phyloP scores from a whole-genome alignment of 2,797 vertebrate genomes.

The Xenopus petersii region DNA sequence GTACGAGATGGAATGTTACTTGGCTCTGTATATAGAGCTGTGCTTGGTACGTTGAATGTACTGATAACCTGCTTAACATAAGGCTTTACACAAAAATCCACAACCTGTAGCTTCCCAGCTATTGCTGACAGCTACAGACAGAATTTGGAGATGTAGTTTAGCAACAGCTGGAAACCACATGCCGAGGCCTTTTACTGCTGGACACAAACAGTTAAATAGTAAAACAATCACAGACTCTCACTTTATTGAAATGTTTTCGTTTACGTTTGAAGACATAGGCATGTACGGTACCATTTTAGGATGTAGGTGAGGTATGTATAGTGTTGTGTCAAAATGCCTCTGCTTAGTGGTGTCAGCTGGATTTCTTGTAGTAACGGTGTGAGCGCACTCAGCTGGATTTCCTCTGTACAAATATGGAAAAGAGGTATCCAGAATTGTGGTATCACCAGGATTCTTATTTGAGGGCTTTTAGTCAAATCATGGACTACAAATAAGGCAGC shows the following conservation, averaged over 20 bases:
- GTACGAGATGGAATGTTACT: slow-evolving; percentile 30
- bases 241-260: neutral
- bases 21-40: slow-evolving; percentile 24
- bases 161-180: too few relatives aligned
- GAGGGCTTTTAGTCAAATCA: too few relatives aligned
- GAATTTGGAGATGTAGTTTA: neutral
- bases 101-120: neutral
- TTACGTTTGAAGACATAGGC: neutral
- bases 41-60: slow-evolving; percentile 12
- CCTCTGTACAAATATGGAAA: too few relatives aligned
- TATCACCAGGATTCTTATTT: too few relatives aligned
- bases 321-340: neutral
- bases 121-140: neutral
- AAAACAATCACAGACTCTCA: neutral
- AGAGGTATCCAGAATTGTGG: too few relatives aligned
- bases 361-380: too few relatives aligned
- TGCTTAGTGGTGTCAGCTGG: neutral
- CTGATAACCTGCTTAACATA: too few relatives aligned
- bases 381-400: neutral
- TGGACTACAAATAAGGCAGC: too few relatives aligned
- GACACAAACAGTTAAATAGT: neutral
- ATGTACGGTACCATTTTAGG: neutral
- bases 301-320: slow-evolving; percentile 1
- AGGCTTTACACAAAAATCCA: too few relatives aligned
- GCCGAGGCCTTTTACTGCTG: neutral